Conservation (phyloP, 2,888 invertebrate genomes). For the Geotrupes spiniger region DNA sequence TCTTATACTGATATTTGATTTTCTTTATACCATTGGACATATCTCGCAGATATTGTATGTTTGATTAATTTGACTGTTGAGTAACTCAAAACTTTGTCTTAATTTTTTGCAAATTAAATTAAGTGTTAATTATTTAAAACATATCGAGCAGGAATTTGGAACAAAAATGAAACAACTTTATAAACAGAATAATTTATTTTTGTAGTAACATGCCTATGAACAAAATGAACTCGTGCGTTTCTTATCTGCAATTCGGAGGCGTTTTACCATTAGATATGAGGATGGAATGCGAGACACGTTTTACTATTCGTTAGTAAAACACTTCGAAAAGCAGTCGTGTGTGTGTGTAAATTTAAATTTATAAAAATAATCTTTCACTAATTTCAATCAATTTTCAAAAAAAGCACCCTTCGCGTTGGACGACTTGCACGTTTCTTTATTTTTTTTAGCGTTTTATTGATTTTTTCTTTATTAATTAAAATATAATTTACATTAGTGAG, state of each 20-base stretch:
- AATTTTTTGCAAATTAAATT: no score
- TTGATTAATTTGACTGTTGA: no score
- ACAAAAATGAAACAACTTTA: conserved; percentile 9
- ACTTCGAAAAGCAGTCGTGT: conserved; percentile 16
- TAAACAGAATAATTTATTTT: conserved; percentile 23
- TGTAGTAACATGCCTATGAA: conserved; percentile 21
- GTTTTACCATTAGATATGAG: conserved; percentile 17
- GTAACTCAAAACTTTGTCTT: no score
- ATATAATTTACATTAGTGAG: background rate
- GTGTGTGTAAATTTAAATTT: conserved; percentile 9
- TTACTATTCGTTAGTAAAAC: conserved; percentile 23
- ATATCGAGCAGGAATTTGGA: no score
- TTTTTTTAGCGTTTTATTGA: conserved; percentile 10
- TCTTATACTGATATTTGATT: no score
- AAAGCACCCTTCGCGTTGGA: background rate
- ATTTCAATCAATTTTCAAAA: conserved; percentile 11
- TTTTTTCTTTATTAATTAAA: conserved; percentile 8
- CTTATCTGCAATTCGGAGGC: conserved; percentile 11
- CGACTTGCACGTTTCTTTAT: conserved; percentile 3
- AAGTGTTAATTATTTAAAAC: no score
- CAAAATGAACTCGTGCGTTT: conserved; percentile 16
- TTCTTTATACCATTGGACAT: no score
- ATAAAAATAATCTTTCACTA: conserved; percentile 20
- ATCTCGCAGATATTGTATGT: no score
- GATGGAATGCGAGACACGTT: conserved; percentile 49